Percentiles rank a stretch among this genome's conserved stretches.
Conservation (phyloP, 2,797 vertebrate genomes). For the Eospalax fontanierii region DNA sequence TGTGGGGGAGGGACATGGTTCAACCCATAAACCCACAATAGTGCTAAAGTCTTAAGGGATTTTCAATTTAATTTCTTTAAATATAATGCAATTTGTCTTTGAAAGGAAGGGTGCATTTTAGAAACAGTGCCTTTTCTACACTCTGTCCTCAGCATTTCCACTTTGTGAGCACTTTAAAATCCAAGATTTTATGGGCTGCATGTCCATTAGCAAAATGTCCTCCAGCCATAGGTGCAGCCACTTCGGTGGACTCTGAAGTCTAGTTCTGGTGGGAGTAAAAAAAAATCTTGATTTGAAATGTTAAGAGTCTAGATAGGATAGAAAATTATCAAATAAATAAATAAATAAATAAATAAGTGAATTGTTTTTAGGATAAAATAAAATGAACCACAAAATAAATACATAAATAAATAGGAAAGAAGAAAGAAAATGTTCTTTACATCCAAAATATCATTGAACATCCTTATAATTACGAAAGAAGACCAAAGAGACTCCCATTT, state of each 20-base stretch:
- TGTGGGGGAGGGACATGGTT: background rate
- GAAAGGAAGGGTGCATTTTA: conserved; percentile 25
- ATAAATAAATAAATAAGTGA: too few species aligned
- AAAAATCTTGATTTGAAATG: conserved; percentile 49
- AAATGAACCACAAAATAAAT: too few species aligned
- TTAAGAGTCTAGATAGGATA: background rate
- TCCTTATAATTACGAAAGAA: background rate
- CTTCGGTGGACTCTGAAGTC: conserved; percentile 41
- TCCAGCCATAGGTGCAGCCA: background rate
- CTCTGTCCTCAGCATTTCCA: background rate
- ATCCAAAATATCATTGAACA: background rate
- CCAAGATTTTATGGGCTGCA: background rate
- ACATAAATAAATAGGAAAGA: background rate
- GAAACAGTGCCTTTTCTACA: background rate
- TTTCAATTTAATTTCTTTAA: conserved; percentile 46
- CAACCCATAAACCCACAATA: background rate
- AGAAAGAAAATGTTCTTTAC: background rate
- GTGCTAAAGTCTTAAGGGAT: background rate
- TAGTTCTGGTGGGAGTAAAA: background rate
- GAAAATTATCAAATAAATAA: background rate
- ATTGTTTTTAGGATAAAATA: conserved; percentile 11
- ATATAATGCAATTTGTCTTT: background rate
- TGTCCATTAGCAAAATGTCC: conserved; percentile 24
- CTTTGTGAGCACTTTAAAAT: background rate
- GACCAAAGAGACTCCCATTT: background rate